These are phyloP conservation scores for Zaprionus vittiger DNA, from an alignment of 1,140 invertebrate genomes.

Conservation along the genomic window DNA sequence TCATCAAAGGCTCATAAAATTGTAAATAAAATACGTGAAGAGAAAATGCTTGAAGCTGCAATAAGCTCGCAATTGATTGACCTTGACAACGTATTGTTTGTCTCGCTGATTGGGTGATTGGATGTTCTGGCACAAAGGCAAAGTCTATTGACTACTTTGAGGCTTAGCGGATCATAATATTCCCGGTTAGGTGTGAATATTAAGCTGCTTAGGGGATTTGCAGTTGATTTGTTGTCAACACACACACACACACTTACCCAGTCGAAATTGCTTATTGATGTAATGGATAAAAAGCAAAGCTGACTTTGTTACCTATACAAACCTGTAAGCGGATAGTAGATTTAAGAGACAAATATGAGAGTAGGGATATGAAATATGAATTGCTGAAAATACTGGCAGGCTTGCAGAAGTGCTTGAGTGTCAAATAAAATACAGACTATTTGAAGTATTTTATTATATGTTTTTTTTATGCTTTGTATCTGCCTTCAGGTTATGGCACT, in stretches of 20 bases:
- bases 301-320: not conserved
- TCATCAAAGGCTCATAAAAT: conserved; percentile 43
- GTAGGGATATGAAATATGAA: not conserved
- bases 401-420: not conserved
- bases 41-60: not conserved
- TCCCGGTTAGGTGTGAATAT: conserved; percentile 34
- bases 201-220: conserved; percentile 49
- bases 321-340: not conserved
- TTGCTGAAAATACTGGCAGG: not conserved
- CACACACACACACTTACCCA: no score
- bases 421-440: not conserved
- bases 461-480: not conserved
- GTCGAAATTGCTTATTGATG: conserved; percentile 23
- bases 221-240: conserved; percentile 16
- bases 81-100: conserved; percentile 17
- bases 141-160: conserved; percentile 28
- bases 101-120: not conserved
- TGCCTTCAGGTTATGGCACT: not conserved
- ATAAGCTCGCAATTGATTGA: conserved; percentile 33
- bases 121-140: not conserved
- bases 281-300: conserved; percentile 6
- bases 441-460: not conserved
- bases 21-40: conserved; percentile 43
- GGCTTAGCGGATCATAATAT: conserved; percentile 31
- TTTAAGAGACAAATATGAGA: not conserved